Evolutionary conservation across 1,140 invertebrate genomes (phyloP).

Genomic region (Zaprionus davidi): DNA sequence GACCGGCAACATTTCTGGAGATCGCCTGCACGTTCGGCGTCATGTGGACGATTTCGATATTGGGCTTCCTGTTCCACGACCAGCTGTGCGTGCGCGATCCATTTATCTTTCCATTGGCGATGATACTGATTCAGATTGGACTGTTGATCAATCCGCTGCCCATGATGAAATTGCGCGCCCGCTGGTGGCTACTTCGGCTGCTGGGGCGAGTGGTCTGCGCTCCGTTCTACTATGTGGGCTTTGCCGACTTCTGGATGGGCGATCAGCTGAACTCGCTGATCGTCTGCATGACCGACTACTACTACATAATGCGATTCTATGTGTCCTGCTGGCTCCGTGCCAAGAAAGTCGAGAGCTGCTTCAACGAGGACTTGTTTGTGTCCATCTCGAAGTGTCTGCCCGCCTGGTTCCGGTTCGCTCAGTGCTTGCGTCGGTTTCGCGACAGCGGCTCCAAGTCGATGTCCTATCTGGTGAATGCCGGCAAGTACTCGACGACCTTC

Average conservation of each 20-base stretch:
- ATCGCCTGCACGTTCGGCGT: constrained; percentile 89
- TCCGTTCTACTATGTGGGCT: constrained; percentile 93
- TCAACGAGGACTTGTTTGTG: constrained; percentile 56
- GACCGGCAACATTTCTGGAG: constrained; percentile 90
- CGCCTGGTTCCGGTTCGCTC: constrained; percentile 94
- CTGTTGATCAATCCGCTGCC: constrained; percentile 88
- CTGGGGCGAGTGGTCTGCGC: constrained; percentile 89
- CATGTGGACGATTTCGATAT: constrained; percentile 87
- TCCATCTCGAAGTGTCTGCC: constrained; percentile 91
- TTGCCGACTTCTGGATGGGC: constrained; percentile 97
- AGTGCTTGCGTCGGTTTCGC: constrained; percentile 91
- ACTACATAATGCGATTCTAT: constrained; percentile 90
- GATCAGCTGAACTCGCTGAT: constrained; percentile 95
- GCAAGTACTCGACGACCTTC: constrained; percentile 93
- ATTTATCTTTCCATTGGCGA: constrained; percentile 87
- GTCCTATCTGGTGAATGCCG: constrained; percentile 91
- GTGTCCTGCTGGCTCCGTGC: constrained; percentile 85
- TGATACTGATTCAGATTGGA: constrained; percentile 86
- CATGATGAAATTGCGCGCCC: constrained; percentile 87
- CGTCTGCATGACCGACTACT: constrained; percentile 91
- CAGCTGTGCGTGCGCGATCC: constrained; percentile 85
- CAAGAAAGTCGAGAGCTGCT: constrained; percentile 75
- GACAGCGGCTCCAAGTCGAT: constrained; percentile 86
- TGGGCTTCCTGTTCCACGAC: constrained; percentile 85
- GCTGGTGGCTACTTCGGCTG: constrained; percentile 83